Evolutionary conservation across 1,140 invertebrate genomes (phyloP), one percentile per base, ranked within the genome.

Genomic region (Rhizoglyphus robini): DNA sequence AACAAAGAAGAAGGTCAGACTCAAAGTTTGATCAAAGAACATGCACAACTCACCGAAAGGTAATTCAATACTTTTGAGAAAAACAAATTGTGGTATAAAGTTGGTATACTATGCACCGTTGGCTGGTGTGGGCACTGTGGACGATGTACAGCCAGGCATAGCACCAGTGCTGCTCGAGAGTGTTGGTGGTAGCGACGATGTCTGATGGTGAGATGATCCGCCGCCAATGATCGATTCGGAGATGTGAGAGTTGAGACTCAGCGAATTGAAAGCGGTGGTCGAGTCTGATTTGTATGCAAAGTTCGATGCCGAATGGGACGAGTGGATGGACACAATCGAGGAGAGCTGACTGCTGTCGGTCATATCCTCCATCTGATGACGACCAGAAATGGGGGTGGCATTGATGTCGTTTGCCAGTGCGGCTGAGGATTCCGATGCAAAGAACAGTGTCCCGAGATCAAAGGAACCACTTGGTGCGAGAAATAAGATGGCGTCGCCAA

Each of bases 401-500:
- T 54, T 54, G 8, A 8, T 5, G 20, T 54, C 51, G 31, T 5
- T 54, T 11, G 23, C 51, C 51, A 54, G 8, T 23, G 51, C 8
- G 8, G 51, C 51, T 25, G 51, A 54, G 8, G 51, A 54, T 25
- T 8, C 51, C 15, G 51, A 54, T 15, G 51, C 51, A 8, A 23
- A 54, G 51, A 54, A 54, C 15, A 54, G 51, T 32, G 51, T 54
- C 8, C 51, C 51, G 15, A 54, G 20, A 32, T 54, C 51, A 20
- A 54, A 54, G 8, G 23, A 8, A 32, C 23, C 31, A 32, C 23
- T 54, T 25, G 51, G 31, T 25, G 23, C 8, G 8, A 11, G 51
- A 32, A 54, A 54, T 11, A 5, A 8, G 51, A 54, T 54, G 8
- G 51, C 51, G 20, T 54, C 51, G 51, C 51, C 87, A 58, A 93